Conservation (phyloP, 2,797 vertebrate species). For the Glossophaga mutica region DNA sequence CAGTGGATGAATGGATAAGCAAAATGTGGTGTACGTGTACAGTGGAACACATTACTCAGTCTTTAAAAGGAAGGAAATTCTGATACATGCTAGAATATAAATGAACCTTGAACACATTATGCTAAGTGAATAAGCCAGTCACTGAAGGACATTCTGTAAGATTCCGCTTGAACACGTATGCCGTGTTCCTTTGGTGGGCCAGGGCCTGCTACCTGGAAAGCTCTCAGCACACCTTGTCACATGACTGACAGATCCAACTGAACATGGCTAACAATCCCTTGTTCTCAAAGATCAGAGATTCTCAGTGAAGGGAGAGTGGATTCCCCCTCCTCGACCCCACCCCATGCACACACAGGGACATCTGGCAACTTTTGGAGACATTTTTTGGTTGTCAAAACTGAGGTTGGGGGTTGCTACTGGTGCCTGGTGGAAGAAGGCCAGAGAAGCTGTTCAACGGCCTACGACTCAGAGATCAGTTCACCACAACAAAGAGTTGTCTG, state of each 20-base stretch:
- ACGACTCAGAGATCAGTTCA: not conserved
- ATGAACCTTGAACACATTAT: not conserved
- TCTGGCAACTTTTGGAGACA: not conserved
- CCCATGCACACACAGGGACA: not conserved
- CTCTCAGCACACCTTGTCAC: not conserved
- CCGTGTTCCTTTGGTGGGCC: not conserved
- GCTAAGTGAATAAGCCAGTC: not conserved
- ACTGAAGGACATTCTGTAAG: not conserved
- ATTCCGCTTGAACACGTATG: not conserved
- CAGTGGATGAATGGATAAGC: not conserved
- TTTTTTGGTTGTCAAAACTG: not conserved
- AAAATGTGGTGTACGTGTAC: not conserved
- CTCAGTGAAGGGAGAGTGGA: not conserved
- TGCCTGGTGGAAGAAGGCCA: not conserved
- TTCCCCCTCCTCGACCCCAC: accelerated
- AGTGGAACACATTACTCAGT: not conserved
- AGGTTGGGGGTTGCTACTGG: too few relatives aligned
- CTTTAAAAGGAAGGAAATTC: not conserved
- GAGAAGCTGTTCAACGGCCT: not conserved
- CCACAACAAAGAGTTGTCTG: not conserved
- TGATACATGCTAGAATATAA: not conserved
- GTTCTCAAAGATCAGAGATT: not conserved
- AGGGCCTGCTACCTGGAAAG: not conserved
- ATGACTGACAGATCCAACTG: not conserved
- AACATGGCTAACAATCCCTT: not conserved